These are phyloP conservation scores for Peromyscus nudipes DNA, from an alignment of 2,797 vertebrate genomes.

Conservation along the genomic window DNA sequence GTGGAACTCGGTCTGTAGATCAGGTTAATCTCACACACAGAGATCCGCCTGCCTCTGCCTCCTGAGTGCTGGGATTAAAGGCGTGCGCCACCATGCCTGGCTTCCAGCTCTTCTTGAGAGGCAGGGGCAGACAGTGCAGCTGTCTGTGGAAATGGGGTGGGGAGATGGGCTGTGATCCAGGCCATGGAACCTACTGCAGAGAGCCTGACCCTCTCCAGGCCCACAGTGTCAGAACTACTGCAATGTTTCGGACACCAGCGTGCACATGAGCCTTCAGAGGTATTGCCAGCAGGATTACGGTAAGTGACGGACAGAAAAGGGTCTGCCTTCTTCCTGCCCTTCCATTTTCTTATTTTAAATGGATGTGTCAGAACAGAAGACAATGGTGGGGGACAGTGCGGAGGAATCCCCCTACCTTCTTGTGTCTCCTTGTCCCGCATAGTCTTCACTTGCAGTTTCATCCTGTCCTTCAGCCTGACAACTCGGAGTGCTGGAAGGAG, in stretches of 20 bases:
- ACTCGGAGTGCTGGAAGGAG: not conserved
- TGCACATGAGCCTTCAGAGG: conserved; percentile 93
- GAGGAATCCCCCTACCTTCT: not conserved
- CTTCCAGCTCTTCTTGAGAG: not conserved
- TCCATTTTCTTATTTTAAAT: not conserved
- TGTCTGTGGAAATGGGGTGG: not conserved
- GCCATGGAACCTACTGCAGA: conserved; percentile 7
- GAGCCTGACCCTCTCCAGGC: conserved; percentile 85
- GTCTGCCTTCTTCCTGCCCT: not conserved
- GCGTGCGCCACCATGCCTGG: not conserved
- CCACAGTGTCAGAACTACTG: conserved; percentile 94
- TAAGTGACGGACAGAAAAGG: conserved; percentile 77
- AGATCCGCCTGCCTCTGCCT: not conserved
- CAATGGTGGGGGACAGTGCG: not conserved
- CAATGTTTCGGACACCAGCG: conserved; percentile 91
- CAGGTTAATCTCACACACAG: not conserved
- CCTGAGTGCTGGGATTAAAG: not conserved
- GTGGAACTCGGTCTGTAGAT: not conserved
- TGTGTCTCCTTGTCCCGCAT: not conserved
- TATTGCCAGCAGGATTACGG: conserved; percentile 95
- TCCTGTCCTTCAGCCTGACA: not conserved
- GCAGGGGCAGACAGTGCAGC: not conserved
- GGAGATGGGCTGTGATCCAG: not conserved
- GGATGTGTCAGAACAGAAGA: not conserved
- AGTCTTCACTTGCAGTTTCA: not conserved